These are phyloP conservation scores for Theretra japonica DNA, from an alignment of 2,888 invertebrate species.

Conservation along the genomic window DNA sequence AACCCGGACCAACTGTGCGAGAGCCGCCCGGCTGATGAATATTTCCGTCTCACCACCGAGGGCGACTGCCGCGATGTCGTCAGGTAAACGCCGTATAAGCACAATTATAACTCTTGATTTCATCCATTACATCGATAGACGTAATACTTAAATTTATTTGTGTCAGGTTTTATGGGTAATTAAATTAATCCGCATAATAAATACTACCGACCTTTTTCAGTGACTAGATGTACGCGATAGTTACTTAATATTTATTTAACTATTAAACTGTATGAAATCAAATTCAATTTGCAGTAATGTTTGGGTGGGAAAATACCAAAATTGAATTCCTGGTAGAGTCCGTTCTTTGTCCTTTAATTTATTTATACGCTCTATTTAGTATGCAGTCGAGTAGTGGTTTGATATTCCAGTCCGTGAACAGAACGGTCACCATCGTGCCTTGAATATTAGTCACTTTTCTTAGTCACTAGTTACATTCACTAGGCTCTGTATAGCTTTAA, in stretches of 20 bases:
- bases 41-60: conserved; percentile 93
- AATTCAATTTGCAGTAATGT: background rate
- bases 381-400: conserved; percentile 62
- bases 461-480: conserved; percentile 30
- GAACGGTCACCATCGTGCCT: conserved; percentile 67
- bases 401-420: conserved; percentile 70
- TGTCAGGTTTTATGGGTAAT: background rate
- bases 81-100: conserved; percentile 85
- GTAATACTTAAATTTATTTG: background rate
- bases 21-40: conserved; percentile 95
- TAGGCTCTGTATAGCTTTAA: conserved; percentile 26
- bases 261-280: too few species aligned
- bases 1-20: conserved; percentile 93
- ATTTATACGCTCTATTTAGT: conserved; percentile 56
- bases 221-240: background rate
- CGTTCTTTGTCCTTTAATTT: conserved; percentile 40
- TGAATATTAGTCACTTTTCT: conserved; percentile 57
- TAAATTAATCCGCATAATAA: background rate
- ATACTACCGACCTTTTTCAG: background rate
- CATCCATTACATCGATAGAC: conserved; percentile 12
- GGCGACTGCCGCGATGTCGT: conserved; percentile 97
- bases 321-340: conserved; percentile 15
- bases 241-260: too few species aligned
- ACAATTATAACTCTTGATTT: conserved; percentile 27
- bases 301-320: background rate